Evolutionary conservation across 2,113 vertebrate species (phyloP).

Genomic region (Ptilonorhynchus violaceus): DNA sequence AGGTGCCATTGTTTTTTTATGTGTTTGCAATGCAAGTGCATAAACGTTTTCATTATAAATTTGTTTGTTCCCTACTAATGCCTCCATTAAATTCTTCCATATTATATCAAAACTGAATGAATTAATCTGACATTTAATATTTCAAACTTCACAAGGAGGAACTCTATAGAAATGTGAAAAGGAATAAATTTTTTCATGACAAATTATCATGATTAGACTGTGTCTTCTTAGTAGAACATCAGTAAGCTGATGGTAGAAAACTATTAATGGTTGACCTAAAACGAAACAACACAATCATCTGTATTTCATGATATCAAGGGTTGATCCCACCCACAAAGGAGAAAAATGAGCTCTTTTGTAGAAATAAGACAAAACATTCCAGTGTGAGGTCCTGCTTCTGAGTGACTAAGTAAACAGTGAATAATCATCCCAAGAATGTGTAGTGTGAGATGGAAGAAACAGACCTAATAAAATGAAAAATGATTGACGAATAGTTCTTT

Average conservation of each 20-base stretch:
- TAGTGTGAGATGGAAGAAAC: background rate
- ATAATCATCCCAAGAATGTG: background rate
- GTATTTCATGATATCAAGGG: background rate
- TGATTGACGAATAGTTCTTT: background rate
- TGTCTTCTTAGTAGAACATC: background rate
- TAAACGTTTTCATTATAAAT: background rate
- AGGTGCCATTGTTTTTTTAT: background rate
- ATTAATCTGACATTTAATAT: background rate
- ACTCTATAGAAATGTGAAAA: background rate
- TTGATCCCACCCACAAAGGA: background rate
- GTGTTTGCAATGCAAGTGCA: background rate
- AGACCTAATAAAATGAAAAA: background rate
- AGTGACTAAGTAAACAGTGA: background rate
- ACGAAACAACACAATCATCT: background rate
- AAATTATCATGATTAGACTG: background rate
- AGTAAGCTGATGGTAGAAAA: background rate
- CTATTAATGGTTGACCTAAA: background rate
- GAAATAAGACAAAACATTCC: background rate
- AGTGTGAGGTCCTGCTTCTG: background rate
- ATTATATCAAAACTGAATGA: background rate
- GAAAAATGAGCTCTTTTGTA: background rate
- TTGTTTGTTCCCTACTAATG: background rate
- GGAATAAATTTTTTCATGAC: background rate
- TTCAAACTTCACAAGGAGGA: background rate
- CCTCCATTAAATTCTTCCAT: background rate